These are phyloP conservation scores for Aselliscus stoliczkanus DNA, from an alignment of 2,797 vertebrate genomes.

Conservation along the genomic window DNA sequence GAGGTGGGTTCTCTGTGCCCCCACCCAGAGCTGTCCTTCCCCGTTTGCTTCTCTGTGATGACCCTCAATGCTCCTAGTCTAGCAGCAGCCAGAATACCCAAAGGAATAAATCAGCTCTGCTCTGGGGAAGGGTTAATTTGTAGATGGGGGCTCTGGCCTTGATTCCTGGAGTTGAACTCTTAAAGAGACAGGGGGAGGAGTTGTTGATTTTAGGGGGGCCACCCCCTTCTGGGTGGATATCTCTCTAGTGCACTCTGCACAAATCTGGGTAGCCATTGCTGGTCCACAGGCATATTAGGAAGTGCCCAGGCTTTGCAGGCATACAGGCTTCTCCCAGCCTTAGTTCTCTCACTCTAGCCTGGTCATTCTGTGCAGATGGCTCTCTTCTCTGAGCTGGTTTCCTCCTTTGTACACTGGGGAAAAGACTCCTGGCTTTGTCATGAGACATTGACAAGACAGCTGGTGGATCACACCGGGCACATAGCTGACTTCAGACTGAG, in stretches of 20 bases:
- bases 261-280: not conserved
- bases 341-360: not conserved
- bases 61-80: not conserved
- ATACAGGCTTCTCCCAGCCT: not conserved
- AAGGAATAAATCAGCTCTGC: not conserved
- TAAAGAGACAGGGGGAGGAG: not conserved
- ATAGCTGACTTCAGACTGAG: not conserved
- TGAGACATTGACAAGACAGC: not conserved
- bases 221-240: not conserved
- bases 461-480: not conserved
- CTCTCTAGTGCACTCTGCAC: not conserved
- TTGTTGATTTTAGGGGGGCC: not conserved
- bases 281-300: not conserved
- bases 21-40: not conserved
- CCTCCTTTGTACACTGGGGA: not conserved
- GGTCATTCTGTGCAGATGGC: not conserved
- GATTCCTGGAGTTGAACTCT: not conserved
- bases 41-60: not conserved
- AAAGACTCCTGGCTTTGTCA: slow-evolving; percentile 1
- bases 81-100: not conserved
- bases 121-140: not conserved
- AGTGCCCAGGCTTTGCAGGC: not conserved
- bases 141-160: not conserved
- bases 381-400: slow-evolving; percentile 12
- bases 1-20: slow-evolving; percentile 79